A percentile compares a stretch with the other conserved stretches of the same genome.
Evolutionary conservation across 2,797 vertebrate genomes (phyloP).

Genomic region (Macropus fuliginosus): DNA sequence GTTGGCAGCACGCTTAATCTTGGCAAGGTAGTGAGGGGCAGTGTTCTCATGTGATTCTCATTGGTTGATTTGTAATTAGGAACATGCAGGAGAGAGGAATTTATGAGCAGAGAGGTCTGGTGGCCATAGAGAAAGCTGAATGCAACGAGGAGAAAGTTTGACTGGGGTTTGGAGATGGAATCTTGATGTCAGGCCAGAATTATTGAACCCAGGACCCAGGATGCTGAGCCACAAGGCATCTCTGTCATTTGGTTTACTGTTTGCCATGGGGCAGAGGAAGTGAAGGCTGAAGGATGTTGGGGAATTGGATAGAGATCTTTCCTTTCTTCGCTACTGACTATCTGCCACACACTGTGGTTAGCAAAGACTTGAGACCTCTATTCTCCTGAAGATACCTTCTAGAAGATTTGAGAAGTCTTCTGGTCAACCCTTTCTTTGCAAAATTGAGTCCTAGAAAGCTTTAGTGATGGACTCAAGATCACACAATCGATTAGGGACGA

Average conservation of each 20-base stretch:
- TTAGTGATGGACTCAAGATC: neutral
- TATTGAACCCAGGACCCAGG: neutral
- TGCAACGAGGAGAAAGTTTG: neutral
- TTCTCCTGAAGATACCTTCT: neutral
- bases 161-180: neutral
- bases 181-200: neutral
- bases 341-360: neutral
- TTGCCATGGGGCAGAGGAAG: neutral
- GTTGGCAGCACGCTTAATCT: neutral
- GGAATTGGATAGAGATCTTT: neutral
- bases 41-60: neutral
- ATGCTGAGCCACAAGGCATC: neutral
- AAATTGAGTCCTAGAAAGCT: slow-evolving; percentile 11
- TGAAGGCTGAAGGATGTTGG: neutral
- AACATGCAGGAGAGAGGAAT: neutral
- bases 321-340: neutral
- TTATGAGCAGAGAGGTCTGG: neutral
- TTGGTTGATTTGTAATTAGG: neutral
- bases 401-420: neutral
- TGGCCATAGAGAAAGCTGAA: neutral
- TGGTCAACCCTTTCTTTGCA: neutral
- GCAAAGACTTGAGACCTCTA: neutral
- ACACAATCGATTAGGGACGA: neutral
- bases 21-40: neutral
- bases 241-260: neutral